These are phyloP conservation scores for Pluvialis apricaria DNA, from an alignment of 2,113 vertebrate genomes.

Conservation along the genomic window DNA sequence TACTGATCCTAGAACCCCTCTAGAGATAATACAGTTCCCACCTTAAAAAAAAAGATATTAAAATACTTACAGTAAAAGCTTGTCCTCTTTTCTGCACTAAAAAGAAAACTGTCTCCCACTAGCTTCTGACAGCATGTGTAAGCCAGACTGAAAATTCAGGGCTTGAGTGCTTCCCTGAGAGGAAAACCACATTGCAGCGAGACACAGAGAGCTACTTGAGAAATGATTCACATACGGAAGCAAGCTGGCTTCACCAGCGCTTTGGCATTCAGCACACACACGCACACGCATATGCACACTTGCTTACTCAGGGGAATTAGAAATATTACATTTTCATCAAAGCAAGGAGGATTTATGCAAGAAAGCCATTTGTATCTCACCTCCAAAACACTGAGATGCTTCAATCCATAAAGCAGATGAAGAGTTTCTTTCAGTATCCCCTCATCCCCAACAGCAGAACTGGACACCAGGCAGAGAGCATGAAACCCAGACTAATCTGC, in stretches of 20 bases:
- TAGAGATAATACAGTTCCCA: not conserved
- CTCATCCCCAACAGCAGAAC: not conserved
- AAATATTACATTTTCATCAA: slow-evolving; percentile 59
- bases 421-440: not conserved
- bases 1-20: not conserved
- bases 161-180: slow-evolving; percentile 61
- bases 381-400: not conserved
- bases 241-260: slow-evolving; percentile 60
- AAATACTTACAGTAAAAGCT: slow-evolving; percentile 67
- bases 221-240: slow-evolving; percentile 75
- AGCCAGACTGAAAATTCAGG: slow-evolving; percentile 65
- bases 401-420: not conserved
- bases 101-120: slow-evolving; percentile 45
- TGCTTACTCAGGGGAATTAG: slow-evolving; percentile 43
- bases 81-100: slow-evolving; percentile 6
- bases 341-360: slow-evolving; percentile 14
- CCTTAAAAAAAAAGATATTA: not conserved
- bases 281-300: not conserved
- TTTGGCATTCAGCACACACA: slow-evolving; percentile 39
- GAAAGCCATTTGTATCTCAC: not conserved
- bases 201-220: slow-evolving; percentile 62
- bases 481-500: not conserved
- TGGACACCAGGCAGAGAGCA: not conserved
- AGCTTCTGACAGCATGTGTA: slow-evolving; percentile 64
- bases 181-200: slow-evolving; percentile 76